Evolutionary conservation across 2,113 vertebrate species (phyloP).

Genomic region (Pelvicachromis taeniatus): DNA sequence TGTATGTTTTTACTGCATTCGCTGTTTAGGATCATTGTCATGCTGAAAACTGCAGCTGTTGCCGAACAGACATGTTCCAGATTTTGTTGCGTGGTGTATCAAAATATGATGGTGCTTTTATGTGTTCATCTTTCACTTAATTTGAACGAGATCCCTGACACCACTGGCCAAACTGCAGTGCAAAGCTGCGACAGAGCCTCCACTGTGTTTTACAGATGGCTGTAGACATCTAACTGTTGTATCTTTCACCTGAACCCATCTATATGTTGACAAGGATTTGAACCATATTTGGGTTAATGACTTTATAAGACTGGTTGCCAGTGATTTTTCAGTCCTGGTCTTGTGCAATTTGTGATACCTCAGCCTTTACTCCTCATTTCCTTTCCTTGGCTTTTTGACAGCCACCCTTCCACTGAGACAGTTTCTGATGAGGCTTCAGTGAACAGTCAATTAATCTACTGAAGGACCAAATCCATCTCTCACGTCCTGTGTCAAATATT

Average conservation of each 20-base stretch:
- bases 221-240: background rate
- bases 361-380: background rate
- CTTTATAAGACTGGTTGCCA: background rate
- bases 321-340: background rate
- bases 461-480: background rate
- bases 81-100: background rate
- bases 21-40: background rate
- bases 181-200: background rate
- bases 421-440: background rate
- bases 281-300: rapidly evolving
- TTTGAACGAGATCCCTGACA: background rate
- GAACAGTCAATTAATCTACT: background rate
- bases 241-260: background rate
- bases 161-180: background rate
- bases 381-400: background rate
- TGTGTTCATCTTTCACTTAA: background rate
- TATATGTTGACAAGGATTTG: background rate
- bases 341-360: background rate
- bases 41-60: background rate
- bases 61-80: background rate
- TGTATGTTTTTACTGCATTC: background rate
- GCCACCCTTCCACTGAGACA: background rate
- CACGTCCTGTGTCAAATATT: background rate
- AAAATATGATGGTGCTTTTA: background rate
- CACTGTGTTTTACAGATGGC: background rate